Base-by-base conservation (phyloP, 2,797 vertebrate species). In the Meriones psammophilus region DNA sequence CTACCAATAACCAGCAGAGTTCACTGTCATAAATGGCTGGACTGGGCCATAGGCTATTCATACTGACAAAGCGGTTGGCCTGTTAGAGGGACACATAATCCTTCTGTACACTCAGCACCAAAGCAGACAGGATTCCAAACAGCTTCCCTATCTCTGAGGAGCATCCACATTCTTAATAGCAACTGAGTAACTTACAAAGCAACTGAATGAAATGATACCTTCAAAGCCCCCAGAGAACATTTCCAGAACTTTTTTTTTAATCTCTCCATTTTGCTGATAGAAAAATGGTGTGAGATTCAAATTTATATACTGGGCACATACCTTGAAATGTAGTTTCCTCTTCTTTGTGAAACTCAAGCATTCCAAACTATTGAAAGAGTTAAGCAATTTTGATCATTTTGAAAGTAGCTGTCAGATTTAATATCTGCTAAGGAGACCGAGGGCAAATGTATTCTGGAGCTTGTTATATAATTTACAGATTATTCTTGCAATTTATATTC, bases 401-500 rank as follows among this genome's bases (percentile, higher is more conserved):
- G 97, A 98, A 98, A 97, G 88, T 97, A 95, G 94, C 97, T 98
- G 93, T 98, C 97, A 95, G 96, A 97, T 97, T 98, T 98, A 80
- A 42, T 95, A 68, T 97, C 69, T 94, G 91, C 97, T 64, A 96
- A 93, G 98, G 88, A 98, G 90, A 92, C 94, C 0, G 96, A 96
- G 91, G 97, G 95, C 69, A 96, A 97, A 96, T 97, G 85, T 92
- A 97, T 98, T 98, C 96, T 97, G 95, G 97, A 96, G 76, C 78
- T 97, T 96, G 97, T 98, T 98, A 97, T 92, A 96, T 97, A 98
- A 98, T 97, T 98, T 95, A 60, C 95, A 97, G 97, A 95, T 97
- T 98, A 98, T 97, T 98, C 98, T 98, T 98, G 97, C 96, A 98
- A 98, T 98, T 98, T 98, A 94, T 97, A 96, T 95, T 98, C 94